Conservation (phyloP, 2,797 vertebrate genomes). For the Dromococcyx pavoninus region DNA sequence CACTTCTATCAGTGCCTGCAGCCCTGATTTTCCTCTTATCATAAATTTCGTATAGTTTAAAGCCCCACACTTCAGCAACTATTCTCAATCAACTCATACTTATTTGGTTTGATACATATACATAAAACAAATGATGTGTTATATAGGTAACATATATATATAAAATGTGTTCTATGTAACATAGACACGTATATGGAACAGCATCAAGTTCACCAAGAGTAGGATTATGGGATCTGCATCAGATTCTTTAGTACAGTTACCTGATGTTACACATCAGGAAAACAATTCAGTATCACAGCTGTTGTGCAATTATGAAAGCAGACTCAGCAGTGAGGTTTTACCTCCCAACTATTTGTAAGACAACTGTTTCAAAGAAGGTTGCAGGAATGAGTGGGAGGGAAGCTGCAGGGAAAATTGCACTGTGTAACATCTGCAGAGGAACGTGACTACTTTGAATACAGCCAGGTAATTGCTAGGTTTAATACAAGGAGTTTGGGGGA, state of each 20-base stretch:
- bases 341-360: neutral
- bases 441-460: rapidly evolving
- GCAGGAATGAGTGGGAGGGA: neutral
- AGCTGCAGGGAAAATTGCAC: neutral
- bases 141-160: neutral
- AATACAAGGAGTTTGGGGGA: rapidly evolving
- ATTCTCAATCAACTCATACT: neutral
- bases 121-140: neutral
- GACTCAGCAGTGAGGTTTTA: neutral
- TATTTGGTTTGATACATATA: neutral
- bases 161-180: neutral
- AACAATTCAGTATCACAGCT: neutral
- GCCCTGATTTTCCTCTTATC: neutral
- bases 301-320: neutral
- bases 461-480: neutral
- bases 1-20: neutral
- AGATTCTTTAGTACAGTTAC: neutral
- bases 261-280: neutral
- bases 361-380: neutral
- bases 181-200: neutral
- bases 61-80: neutral
- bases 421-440: neutral
- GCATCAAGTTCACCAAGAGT: neutral
- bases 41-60: neutral
- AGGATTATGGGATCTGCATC: neutral